A percentile compares a stretch with the other conserved stretches of the same genome.
These are phyloP conservation scores for Alauda arvensis DNA, from an alignment of 2,797 vertebrate species.

Conservation along the genomic window DNA sequence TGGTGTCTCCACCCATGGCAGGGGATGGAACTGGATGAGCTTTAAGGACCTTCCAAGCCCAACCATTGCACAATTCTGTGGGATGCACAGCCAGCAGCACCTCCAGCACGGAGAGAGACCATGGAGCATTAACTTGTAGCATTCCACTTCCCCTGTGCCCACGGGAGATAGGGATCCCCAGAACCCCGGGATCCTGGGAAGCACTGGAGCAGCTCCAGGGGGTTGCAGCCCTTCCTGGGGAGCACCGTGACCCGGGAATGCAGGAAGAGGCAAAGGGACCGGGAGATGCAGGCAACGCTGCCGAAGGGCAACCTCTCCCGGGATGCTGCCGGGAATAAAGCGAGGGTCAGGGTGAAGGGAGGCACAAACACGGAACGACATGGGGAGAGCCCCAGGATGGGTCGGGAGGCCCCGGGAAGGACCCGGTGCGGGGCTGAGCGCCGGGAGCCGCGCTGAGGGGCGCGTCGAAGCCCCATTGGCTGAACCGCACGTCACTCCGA, in stretches of 20 bases:
- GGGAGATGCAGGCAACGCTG: too few species aligned
- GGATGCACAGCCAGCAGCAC: neutral
- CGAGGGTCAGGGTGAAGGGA: neutral
- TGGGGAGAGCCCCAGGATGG: rapidly evolving
- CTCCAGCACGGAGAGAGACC: neutral
- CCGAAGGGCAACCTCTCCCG: rapidly evolving
- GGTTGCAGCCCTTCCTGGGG: too few species aligned
- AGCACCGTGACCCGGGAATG: neutral
- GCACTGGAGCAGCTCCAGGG: neutral
- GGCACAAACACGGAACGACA: neutral
- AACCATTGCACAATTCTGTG: neutral
- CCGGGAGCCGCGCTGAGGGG: neutral
- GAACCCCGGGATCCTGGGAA: neutral
- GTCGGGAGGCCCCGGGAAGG: neutral
- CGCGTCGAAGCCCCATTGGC: constrained; percentile 24
- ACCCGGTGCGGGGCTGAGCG: neutral
- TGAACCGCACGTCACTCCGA: neutral
- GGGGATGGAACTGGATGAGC: neutral
- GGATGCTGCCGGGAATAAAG: neutral
- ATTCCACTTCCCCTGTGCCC: rapidly evolving
- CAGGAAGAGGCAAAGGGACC: neutral
- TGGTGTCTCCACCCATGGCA: neutral
- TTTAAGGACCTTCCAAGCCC: neutral
- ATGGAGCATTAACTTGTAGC: rapidly evolving
- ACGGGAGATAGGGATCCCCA: rapidly evolving